Evolutionary conservation across 92 coral and sea anemone genomes (phyloP).

Genomic region (Zoanthus sansibaricus): DNA sequence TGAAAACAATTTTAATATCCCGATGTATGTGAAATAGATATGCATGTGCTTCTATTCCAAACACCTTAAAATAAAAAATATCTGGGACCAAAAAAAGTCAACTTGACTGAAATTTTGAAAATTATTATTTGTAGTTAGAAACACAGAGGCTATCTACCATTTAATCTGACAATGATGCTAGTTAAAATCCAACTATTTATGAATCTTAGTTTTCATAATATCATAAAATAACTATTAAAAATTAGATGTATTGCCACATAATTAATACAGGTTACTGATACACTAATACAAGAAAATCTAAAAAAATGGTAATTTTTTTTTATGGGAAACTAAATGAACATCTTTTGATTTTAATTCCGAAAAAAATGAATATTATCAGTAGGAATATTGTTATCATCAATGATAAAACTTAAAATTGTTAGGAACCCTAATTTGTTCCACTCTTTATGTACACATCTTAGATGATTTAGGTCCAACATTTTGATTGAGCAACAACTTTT

Average conservation of each 20-base stretch:
- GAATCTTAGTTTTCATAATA: neutral
- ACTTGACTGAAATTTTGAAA: too few relatives aligned
- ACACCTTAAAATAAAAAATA: too few relatives aligned
- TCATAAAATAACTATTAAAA: neutral
- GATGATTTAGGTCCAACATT: neutral
- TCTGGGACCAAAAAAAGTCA: too few relatives aligned
- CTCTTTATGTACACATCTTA: neutral
- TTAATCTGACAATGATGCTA: too few relatives aligned
- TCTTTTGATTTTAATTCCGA: too few relatives aligned
- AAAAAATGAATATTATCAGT: neutral
- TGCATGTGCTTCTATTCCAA: too few relatives aligned
- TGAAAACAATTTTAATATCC: neutral
- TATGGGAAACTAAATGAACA: neutral
- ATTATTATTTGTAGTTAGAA: too few relatives aligned
- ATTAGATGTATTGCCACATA: neutral
- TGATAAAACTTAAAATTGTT: neutral
- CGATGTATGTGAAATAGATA: neutral
- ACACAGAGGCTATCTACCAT: too few relatives aligned
- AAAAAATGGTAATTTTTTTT: neutral
- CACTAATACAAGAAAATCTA: neutral
- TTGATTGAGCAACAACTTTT: conserved; percentile 17
- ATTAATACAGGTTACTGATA: neutral
- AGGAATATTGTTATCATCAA: neutral
- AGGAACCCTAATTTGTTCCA: neutral
- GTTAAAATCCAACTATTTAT: too few relatives aligned